Evolutionary conservation across 2,113 vertebrate genomes (phyloP).

Genomic region (Bagarius yarrelli): DNA sequence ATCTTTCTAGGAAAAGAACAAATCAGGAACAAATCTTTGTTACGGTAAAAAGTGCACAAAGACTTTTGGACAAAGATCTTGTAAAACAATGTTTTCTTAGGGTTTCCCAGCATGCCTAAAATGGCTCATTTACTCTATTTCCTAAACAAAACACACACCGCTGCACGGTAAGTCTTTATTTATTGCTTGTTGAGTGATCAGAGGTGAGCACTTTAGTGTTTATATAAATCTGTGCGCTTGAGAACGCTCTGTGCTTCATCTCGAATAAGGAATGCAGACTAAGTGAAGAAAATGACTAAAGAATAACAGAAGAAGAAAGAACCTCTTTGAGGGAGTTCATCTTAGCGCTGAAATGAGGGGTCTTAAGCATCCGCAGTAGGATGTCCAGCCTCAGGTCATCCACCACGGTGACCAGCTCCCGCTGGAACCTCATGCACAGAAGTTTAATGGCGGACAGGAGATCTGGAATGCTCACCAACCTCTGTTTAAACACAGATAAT

Average conservation of each 20-base stretch:
- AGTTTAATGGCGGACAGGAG: conserved; percentile 95
- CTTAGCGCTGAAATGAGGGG: conserved; percentile 97
- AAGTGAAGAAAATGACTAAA: not conserved
- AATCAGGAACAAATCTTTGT: not conserved
- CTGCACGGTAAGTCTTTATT: not conserved
- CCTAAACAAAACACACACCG: not conserved
- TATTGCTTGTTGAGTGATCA: no score
- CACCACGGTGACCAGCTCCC: conserved; percentile 86
- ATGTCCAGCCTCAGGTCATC: conserved; percentile 94
- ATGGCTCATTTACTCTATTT: not conserved
- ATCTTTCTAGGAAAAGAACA: not conserved
- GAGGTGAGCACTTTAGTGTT: not conserved
- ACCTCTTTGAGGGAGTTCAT: conserved; percentile 99
- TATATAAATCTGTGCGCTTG: not conserved
- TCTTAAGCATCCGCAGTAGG: conserved; percentile 94
- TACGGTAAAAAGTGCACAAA: not conserved
- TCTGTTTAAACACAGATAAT: conserved; percentile 64
- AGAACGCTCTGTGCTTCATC: not conserved
- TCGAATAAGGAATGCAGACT: not conserved
- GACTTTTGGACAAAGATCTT: not conserved
- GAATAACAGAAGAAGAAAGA: not conserved
- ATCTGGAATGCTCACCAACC: conserved; percentile 94
- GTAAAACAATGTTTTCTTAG: not conserved
- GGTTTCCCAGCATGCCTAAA: not conserved
- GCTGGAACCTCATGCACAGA: conserved; percentile 97